These are phyloP conservation scores for Augochlorella aurata DNA, from an alignment of 2,888 invertebrate species.

Conservation along the genomic window DNA sequence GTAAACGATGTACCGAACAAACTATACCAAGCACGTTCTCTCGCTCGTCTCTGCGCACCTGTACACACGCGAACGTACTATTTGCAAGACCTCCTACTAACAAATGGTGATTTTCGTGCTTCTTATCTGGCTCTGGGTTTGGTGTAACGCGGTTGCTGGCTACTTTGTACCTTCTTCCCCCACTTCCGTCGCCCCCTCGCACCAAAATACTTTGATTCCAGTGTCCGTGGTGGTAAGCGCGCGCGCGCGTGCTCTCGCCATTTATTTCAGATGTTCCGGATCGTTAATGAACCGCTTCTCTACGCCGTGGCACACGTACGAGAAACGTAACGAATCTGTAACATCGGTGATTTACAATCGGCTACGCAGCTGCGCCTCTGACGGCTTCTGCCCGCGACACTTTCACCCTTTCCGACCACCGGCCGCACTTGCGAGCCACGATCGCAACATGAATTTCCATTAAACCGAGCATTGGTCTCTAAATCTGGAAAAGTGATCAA, in stretches of 20 bases:
- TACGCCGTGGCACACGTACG: slow-evolving; percentile 37
- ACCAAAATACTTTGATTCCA: slow-evolving; percentile 46
- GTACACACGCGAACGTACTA: slow-evolving; percentile 69
- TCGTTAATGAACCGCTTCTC: slow-evolving; percentile 56
- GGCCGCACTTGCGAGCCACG: neutral
- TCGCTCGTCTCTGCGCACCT: slow-evolving; percentile 62
- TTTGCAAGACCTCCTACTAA: slow-evolving; percentile 74
- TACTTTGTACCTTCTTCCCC: slow-evolving; percentile 75
- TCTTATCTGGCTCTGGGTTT: slow-evolving; percentile 78
- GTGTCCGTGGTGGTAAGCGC: slow-evolving; percentile 21
- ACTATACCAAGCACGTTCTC: slow-evolving; percentile 51
- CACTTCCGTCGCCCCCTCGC: slow-evolving; percentile 13
- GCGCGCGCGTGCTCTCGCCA: slow-evolving; percentile 23
- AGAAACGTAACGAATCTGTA: slow-evolving; percentile 57
- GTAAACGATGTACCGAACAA: neutral
- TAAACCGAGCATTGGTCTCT: neutral
- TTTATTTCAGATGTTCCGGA: slow-evolving; percentile 70
- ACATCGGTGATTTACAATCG: slow-evolving; percentile 56
- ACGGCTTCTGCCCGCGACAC: slow-evolving; percentile 22
- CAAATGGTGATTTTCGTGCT: slow-evolving; percentile 76
- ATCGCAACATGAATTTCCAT: neutral
- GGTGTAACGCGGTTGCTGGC: slow-evolving; percentile 81
- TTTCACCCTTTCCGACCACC: slow-evolving; percentile 2
- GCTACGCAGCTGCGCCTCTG: slow-evolving; percentile 41
- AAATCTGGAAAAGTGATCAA: neutral